Conservation (phyloP, 2,797 vertebrate species). For the Monodelphis domestica region DNA sequence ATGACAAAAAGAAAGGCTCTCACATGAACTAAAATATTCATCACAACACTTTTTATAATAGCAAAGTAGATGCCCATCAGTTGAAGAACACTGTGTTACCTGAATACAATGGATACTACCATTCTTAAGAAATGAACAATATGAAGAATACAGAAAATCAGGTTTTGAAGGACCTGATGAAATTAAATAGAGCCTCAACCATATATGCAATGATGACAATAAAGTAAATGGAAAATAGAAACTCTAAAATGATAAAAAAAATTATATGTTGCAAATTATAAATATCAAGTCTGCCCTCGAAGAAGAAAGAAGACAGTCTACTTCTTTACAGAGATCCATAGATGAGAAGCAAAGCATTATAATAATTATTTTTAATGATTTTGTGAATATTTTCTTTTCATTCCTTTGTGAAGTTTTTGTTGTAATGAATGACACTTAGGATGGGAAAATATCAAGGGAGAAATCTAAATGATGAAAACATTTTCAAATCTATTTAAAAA, state of each 20-base stretch:
- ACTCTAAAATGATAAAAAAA: not conserved
- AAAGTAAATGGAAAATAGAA: not conserved
- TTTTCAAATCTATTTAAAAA: not conserved
- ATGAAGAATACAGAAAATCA: not conserved
- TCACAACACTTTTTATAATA: too few relatives aligned
- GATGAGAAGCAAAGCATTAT: too few relatives aligned
- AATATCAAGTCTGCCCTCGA: not conserved
- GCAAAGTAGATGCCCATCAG: too few relatives aligned
- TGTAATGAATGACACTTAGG: not conserved
- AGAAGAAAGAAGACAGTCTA: not conserved
- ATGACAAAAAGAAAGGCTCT: too few relatives aligned
- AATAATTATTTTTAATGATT: not conserved
- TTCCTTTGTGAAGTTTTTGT: not conserved
- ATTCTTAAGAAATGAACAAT: not conserved
- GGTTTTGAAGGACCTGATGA: not conserved
- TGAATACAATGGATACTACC: not conserved
- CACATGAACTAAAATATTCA: too few relatives aligned
- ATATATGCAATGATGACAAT: not conserved
- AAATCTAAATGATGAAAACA: not conserved
- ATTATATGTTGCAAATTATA: not conserved
- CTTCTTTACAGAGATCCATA: too few relatives aligned
- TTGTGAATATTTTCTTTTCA: not conserved
- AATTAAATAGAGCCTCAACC: not conserved
- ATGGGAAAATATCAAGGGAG: not conserved
- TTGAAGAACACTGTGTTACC: too few relatives aligned